These are phyloP conservation scores for Antigone vipio DNA, from an alignment of 2,113 vertebrate genomes.

Conservation along the genomic window DNA sequence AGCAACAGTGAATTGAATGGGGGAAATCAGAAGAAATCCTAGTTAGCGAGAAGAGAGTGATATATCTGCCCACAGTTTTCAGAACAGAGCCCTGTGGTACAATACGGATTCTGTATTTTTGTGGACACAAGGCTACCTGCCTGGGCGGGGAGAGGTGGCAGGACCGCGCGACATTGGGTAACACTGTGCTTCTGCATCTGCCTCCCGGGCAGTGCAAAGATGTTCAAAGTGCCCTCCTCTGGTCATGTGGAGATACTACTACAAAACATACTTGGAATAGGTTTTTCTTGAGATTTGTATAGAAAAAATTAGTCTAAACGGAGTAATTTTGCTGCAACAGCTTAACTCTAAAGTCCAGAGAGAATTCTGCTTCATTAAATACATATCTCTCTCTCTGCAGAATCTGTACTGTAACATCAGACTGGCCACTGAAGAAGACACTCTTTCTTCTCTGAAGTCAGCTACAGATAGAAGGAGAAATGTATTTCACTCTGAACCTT, in stretches of 20 bases:
- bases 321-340: conserved; percentile 60
- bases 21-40: not conserved
- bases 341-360: conserved; percentile 61
- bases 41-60: not conserved
- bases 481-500: conserved; percentile 71
- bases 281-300: conserved; percentile 41
- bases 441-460: conserved; percentile 66
- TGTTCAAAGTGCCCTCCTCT: conserved; percentile 80
- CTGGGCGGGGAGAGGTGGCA: conserved; percentile 37
- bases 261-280: conserved; percentile 36
- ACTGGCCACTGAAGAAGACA: conserved; percentile 56
- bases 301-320: not conserved
- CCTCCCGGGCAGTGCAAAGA: conserved; percentile 62
- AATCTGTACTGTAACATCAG: conserved; percentile 50
- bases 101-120: conserved; percentile 54
- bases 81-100: conserved; percentile 44
- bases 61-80: conserved; percentile 6
- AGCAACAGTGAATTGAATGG: not conserved
- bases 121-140: conserved; percentile 41
- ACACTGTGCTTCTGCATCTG: conserved; percentile 77
- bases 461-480: conserved; percentile 64
- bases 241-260: conserved; percentile 70
- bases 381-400: not conserved
- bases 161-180: conserved; percentile 52
- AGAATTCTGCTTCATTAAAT: conserved; percentile 46